Base-by-base conservation (phyloP, 2,797 vertebrate species). In the Rhadinocentrus ornatus region DNA sequence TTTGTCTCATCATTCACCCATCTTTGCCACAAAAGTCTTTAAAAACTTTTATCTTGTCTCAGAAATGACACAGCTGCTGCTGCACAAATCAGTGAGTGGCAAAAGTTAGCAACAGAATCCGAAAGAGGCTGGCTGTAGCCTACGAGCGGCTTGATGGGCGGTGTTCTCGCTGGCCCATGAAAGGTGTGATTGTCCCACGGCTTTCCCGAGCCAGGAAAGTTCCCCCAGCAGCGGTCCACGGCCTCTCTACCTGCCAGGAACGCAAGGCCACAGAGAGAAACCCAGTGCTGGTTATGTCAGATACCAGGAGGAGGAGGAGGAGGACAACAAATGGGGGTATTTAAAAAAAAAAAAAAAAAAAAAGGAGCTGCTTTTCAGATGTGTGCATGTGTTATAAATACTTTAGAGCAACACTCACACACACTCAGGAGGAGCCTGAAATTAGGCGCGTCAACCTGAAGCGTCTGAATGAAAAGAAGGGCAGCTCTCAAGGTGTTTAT, bases 171-270 rank as follows among this genome's bases (percentile, higher is more conserved):
- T 84, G 65, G 82, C 75, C 84, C 87, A 95, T 95, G 94, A 95
- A 95, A 95, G 94, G 91, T 88, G 85, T 82, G 90, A 94, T 95
- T 95, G 94, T 95, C 90, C 81, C 27, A 69, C 62, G 77, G 85
- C 80, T 89, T 93, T 86, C 82, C 75, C 3, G 82, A 91, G 94
- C 93, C 93, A 95, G 94, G 93, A 95, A 95, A 95, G 93, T 94
- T 95, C 91, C 91, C 93, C 91, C 87, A 86, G 85, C 72, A 67
- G 91, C 78, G 92, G 93, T 91, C 82, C 88, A 81, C 83, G 81
- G 83, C 89, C 88, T 86, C 86, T 84, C 90, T 90, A 92, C 91
- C 91, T 91, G 92, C 88, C 92, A 92, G 88, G 91, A 93, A 89
- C 80, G 77, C 84, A 78, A 86, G 63, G 81, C 78, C 66, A 27